Evolutionary conservation across 2,113 vertebrate genomes (phyloP), one percentile per base, ranked within the genome.

Genomic region (Salvelinus namaycush): DNA sequence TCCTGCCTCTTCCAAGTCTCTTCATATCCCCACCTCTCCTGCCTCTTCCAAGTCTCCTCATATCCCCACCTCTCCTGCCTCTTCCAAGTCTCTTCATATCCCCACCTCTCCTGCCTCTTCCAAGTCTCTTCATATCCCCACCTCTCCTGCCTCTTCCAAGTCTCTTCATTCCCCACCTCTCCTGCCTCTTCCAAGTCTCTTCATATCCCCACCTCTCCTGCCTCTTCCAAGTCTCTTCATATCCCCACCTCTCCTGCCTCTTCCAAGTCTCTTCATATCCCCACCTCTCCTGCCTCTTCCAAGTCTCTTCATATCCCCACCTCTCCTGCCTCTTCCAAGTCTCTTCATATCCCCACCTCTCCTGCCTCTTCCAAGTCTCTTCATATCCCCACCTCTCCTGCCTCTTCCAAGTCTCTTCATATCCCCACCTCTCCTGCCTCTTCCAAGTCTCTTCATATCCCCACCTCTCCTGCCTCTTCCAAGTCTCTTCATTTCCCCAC

Each of bases 281-380:
- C 12, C 18, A 29, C 27, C 27, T 29, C 27, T 29, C 27, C 27
- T 29, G 3, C 27, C 27, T 59, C 27, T 4, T 44, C 24, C 5
- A 22, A 48, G 70, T 51, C 22, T 67, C 24, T 24, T 26, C 14
- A 5, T 18, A 79, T 84, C 76, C 76, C 79, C 62, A 16, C 12
- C 27, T 60, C 76, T 70, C 34, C 3, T 20, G 3, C 9, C 64
- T 26, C 11, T 1, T 66, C 24, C n/a, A 65, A 65, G 51, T 69
- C 44, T 60, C 16, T 60, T n/a, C 7, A 1, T 9, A 77, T 83
- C 49, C 5, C 22, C 44, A n/a, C 20, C 14, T 31, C 57, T 31
- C 75, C 80, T 78, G 68, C 73, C 72, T 71, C 72, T 81, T 67
- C 68, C 54, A 81, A 79, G 5, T 34, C 59, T 27, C 26, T 27